phyloP scores from a whole-genome alignment of 2,888 invertebrate genomes.

The Acrobasis consociella region DNA sequence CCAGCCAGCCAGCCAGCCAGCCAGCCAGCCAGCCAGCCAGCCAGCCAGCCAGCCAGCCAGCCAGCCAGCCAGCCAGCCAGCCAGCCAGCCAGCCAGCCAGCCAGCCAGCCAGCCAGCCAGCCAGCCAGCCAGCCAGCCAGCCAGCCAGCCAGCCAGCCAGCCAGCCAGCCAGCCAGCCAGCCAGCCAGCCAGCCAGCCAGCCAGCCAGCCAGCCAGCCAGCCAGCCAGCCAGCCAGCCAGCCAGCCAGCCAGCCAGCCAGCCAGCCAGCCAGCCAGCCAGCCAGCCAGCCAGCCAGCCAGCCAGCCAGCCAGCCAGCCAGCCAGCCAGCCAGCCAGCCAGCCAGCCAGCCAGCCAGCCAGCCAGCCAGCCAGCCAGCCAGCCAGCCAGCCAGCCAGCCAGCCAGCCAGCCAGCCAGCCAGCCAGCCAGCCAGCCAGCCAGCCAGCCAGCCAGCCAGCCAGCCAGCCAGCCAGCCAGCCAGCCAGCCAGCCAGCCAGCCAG shows the following conservation, averaged over 20 bases:
- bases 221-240: constrained; percentile 7
- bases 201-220: constrained; percentile 7
- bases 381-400: neutral
- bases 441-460: neutral
- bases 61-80: neutral
- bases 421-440: neutral
- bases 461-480: neutral
- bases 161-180: constrained; percentile 7
- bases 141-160: constrained; percentile 7
- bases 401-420: neutral
- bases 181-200: constrained; percentile 7
- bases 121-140: constrained; percentile 7
- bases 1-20: neutral
- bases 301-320: constrained; percentile 7
- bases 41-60: neutral
- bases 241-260: constrained; percentile 7
- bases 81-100: constrained; percentile 7
- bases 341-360: constrained; percentile 7
- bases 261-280: constrained; percentile 7
- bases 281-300: constrained; percentile 5
- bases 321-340: constrained; percentile 7
- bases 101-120: constrained; percentile 7
- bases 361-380: constrained; percentile 7
- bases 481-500: neutral
- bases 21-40: neutral